Conservation (phyloP, 2,113 vertebrate genomes). For the Azemiops feae region DNA sequence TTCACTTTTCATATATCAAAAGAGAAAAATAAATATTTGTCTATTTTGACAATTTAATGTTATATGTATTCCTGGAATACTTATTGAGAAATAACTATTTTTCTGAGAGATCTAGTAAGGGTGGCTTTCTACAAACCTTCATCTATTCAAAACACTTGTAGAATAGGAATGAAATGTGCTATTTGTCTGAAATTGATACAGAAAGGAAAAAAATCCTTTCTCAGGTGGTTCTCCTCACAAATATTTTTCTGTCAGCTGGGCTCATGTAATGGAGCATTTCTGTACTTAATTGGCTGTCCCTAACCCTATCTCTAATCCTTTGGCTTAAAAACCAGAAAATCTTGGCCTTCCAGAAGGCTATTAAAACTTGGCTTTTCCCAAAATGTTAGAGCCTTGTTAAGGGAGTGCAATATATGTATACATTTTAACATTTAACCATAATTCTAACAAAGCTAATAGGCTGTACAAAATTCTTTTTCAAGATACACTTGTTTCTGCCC, state of each 20-base stretch:
- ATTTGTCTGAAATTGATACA: neutral
- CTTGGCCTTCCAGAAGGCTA: neutral
- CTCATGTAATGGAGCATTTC: neutral
- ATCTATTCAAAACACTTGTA: neutral
- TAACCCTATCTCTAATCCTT: neutral
- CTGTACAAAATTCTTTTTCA: constrained; percentile 72
- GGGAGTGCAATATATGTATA: neutral
- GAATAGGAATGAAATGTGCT: neutral
- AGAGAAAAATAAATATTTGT: neutral
- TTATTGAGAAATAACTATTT: neutral
- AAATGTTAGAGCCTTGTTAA: neutral
- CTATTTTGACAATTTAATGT: neutral
- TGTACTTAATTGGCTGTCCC: neutral
- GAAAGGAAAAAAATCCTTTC: neutral
- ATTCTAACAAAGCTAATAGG: constrained; percentile 4
- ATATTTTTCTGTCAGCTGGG: neutral
- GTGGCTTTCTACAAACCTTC: neutral
- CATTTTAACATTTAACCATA: neutral
- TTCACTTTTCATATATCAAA: neutral
- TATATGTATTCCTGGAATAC: neutral
- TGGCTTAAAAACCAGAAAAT: neutral
- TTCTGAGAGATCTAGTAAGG: neutral
- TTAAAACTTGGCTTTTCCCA: neutral
- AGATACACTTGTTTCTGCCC: constrained; percentile 39
- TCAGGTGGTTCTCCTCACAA: neutral